Evolutionary conservation across 2,888 invertebrate species (phyloP).

Genomic region (Lasioglossum pauxillum): DNA sequence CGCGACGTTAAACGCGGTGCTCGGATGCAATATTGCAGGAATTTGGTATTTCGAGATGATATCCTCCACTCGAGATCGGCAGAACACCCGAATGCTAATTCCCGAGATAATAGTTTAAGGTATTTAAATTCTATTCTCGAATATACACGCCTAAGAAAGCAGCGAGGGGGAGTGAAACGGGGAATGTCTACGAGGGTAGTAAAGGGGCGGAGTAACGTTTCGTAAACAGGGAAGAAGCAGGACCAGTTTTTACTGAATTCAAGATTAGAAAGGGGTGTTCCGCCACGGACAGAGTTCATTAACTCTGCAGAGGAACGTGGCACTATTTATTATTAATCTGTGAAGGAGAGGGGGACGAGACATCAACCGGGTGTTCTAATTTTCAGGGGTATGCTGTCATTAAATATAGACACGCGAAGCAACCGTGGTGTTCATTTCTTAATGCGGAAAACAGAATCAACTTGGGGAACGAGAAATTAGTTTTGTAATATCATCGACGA

Average conservation of each 20-base stretch:
- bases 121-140: slow-evolving; percentile 14
- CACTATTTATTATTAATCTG: slow-evolving; percentile 17
- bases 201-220: slow-evolving; percentile 2
- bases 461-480: not conserved
- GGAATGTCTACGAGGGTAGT: not conserved
- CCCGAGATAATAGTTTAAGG: slow-evolving; percentile 3
- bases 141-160: not conserved
- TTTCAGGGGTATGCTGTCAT: not conserved
- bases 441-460: not conserved
- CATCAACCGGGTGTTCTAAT: not conserved
- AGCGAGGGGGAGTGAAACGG: not conserved
- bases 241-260: slow-evolving; percentile 15
- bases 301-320: slow-evolving; percentile 8
- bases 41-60: not conserved
- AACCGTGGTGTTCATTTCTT: not conserved
- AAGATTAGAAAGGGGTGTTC: not conserved
- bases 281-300: slow-evolving; percentile 6
- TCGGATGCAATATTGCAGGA: not conserved
- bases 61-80: not conserved
- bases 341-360: not conserved
- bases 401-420: not conserved
- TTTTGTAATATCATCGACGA: not conserved
- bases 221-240: slow-evolving; percentile 10
- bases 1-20: not conserved
- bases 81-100: not conserved